Conservation (phyloP, 2,888 invertebrate genomes). For the Cheilosia vulpina region DNA sequence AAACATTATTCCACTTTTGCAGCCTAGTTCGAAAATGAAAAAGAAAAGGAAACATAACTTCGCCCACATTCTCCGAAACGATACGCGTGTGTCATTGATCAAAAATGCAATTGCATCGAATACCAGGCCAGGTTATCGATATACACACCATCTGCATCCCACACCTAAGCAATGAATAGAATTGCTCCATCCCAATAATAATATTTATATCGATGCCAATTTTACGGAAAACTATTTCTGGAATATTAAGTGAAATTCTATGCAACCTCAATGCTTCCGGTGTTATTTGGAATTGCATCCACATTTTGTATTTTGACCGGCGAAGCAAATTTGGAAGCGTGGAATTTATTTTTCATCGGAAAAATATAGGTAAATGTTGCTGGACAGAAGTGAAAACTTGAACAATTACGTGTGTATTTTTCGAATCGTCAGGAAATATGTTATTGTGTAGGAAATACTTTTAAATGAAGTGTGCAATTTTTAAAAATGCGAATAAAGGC, state of each 20-base stretch:
- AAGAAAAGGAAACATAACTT: not conserved
- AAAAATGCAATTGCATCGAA: constrained; percentile 25
- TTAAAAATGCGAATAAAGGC: too few relatives aligned
- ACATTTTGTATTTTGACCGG: not conserved
- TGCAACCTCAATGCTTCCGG: constrained; percentile 37
- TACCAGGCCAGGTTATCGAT: constrained; percentile 8
- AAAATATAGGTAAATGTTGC: too few relatives aligned
- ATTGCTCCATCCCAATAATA: constrained; percentile 16
- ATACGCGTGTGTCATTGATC: constrained; percentile 31
- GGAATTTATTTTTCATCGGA: too few relatives aligned
- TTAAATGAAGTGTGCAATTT: too few relatives aligned
- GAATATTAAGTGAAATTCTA: constrained; percentile 36
- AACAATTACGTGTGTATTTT: too few relatives aligned
- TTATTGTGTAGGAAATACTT: too few relatives aligned
- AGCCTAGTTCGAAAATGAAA: constrained; percentile 7
- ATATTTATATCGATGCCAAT: constrained; percentile 39
- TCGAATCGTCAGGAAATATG: too few relatives aligned
- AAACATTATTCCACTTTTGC: constrained; percentile 22
- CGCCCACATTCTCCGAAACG: constrained; percentile 20
- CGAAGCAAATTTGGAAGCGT: too few relatives aligned
- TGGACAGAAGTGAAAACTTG: too few relatives aligned
- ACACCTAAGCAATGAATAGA: not conserved
- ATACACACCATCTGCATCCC: not conserved
- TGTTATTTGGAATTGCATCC: constrained; percentile 14
- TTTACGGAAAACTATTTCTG: constrained; percentile 28